phyloP scores from a whole-genome alignment of 92 coral and sea anemone species.

The Palythoa grandiflora region DNA sequence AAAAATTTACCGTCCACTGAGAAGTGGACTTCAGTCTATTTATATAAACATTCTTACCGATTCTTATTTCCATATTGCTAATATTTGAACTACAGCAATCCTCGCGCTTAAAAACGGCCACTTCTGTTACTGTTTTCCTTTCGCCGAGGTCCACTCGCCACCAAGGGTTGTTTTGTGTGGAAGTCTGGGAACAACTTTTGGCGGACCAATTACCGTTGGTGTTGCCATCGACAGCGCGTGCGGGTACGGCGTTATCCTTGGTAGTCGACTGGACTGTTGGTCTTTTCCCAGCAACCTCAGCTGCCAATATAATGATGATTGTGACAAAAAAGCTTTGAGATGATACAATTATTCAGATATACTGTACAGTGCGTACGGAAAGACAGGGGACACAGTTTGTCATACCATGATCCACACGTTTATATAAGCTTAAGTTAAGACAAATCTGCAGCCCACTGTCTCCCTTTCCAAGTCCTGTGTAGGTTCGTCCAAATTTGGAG shows the following conservation, averaged over 20 bases:
- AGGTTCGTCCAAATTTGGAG: too few relatives aligned
- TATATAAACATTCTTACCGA: background rate
- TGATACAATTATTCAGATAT: too few relatives aligned
- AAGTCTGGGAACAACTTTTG: conserved; percentile 10
- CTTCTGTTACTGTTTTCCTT: background rate
- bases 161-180: conserved; percentile 3
- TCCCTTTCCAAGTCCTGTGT: too few relatives aligned
- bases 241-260: background rate
- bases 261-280: conserved; percentile 23
- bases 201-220: conserved; percentile 12
- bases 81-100: conserved; percentile 8
- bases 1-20: too few relatives aligned
- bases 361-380: too few relatives aligned
- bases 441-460: too few relatives aligned
- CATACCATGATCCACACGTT: too few relatives aligned
- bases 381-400: too few relatives aligned
- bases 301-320: background rate
- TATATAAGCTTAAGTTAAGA: too few relatives aligned
- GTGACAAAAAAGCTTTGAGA: too few relatives aligned
- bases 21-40: background rate
- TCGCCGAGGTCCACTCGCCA: conserved; percentile 20
- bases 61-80: conserved; percentile 14
- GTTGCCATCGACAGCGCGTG: conserved; percentile 23
- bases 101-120: conserved; percentile 3
- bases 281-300: conserved; percentile 1